Evolutionary conservation across 2,797 vertebrate species (phyloP), one percentile per base, ranked within the genome.

Genomic region (Cheirogaleus major): DNA sequence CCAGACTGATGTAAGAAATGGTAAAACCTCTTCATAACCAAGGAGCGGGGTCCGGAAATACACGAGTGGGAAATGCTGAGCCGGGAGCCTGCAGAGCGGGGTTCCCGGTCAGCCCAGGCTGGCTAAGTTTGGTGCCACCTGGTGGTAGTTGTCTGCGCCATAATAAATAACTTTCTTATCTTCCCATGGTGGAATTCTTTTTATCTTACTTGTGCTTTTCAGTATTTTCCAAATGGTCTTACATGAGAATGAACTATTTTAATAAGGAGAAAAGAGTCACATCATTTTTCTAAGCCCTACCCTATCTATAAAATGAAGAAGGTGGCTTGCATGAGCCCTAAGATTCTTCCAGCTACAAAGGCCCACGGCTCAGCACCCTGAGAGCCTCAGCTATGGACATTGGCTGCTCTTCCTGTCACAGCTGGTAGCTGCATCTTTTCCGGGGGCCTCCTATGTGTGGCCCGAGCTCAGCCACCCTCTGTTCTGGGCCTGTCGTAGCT

Each of bases 31-130:
- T 45, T 45, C 27, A 22, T 32, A 63, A 23, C 30, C 41, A n/a
- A 32, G 43, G 43, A 45, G 27, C 14, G 27, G 41, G 79, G 30
- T 13, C 79, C 27, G 14, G 79, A 63, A 63, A 82, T 12, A n/a
- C 41, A 13, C 12, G 38, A 2, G 4, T 32, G 27, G 20, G 57
- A 43, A 4, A 11, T 20, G 17, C 4, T 0, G 11, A 55, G 20
- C 48, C 8, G 48, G 32, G 48, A 35, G 75, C 32, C 48, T 61
- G 55, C n/a, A 30, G 8, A 48, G 27, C 12, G 79, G 50, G 48
- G 20, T 8, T 35, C 55, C 38, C 25, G 7, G 7, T 30, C 55
- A 23, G 27, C 38, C 38, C 79, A 30, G 79, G 79, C 79, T 55
- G 4, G 38, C 79, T 61, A 43, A 11, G 59, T 23, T n/a, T n/a